Evolutionary conservation across 2,113 vertebrate species (phyloP).

Genomic region (Lathamus discolor): DNA sequence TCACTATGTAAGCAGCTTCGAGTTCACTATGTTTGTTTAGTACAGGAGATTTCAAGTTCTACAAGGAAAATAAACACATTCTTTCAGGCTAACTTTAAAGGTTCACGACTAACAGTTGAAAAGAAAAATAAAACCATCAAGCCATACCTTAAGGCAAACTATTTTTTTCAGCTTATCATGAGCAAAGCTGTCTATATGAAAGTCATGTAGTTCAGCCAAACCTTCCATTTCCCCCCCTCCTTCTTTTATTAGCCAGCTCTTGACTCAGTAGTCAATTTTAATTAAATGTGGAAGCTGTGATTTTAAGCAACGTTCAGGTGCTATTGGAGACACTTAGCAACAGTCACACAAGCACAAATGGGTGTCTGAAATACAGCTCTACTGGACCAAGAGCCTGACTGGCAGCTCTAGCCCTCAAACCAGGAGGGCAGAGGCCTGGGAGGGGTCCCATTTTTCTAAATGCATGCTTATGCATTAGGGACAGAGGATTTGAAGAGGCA

Average conservation of each 20-base stretch:
- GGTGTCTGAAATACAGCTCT: not conserved
- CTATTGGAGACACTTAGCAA: not conserved
- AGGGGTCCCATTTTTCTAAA: not conserved
- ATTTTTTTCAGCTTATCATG: not conserved
- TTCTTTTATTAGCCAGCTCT: not conserved
- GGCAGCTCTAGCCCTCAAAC: not conserved
- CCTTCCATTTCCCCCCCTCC: not conserved
- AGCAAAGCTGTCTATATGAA: not conserved
- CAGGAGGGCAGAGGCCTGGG: not conserved
- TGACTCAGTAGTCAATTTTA: not conserved
- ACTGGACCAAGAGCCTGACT: not conserved
- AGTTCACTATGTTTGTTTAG: slow-evolving; percentile 15
- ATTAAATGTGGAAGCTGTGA: not conserved
- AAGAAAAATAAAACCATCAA: not conserved
- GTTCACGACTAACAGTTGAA: not conserved
- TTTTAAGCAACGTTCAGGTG: not conserved
- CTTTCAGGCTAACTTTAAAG: slow-evolving; percentile 17
- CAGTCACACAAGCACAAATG: not conserved
- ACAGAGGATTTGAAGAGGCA: not conserved
- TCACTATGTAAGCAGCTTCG: not conserved
- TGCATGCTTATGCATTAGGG: not conserved
- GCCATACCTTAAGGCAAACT: not conserved
- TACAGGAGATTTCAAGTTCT: not conserved
- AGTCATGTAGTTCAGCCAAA: not conserved
- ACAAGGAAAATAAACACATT: slow-evolving; percentile 40